These are phyloP conservation scores for Columbina picui DNA, from an alignment of 2,113 vertebrate species.

Conservation along the genomic window DNA sequence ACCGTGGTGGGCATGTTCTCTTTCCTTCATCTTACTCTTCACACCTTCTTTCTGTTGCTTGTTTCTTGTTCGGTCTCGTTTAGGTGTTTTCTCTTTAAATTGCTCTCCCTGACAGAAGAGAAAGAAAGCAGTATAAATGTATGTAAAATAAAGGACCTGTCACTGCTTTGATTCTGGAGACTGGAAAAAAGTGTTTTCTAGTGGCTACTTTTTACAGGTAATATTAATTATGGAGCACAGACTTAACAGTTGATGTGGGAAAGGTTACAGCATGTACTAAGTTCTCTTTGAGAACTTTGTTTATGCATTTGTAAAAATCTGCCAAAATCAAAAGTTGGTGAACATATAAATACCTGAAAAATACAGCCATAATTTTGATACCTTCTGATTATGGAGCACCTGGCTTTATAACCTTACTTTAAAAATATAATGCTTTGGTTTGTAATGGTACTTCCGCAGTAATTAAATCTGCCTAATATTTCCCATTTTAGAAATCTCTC, in stretches of 20 bases:
- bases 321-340: not conserved
- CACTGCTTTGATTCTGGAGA: not conserved
- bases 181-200: not conserved
- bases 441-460: not conserved
- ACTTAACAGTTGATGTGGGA: not conserved
- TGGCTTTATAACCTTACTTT: not conserved
- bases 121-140: not conserved
- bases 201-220: not conserved
- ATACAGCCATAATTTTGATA: not conserved
- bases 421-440: not conserved
- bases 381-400: not conserved
- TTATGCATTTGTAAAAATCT: not conserved
- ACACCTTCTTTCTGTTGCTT: not conserved
- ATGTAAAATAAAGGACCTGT: not conserved
- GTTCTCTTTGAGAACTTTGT: not conserved
- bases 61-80: not conserved
- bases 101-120: conserved; percentile 6
- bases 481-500: not conserved
- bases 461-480: not conserved
- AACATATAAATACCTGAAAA: not conserved
- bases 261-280: not conserved
- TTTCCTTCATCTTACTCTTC: not conserved
- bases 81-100: not conserved
- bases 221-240: not conserved
- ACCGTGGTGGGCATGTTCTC: not conserved